Base-by-base conservation (phyloP, 2,888 invertebrate species). In the Oscheius sp. region DNA sequence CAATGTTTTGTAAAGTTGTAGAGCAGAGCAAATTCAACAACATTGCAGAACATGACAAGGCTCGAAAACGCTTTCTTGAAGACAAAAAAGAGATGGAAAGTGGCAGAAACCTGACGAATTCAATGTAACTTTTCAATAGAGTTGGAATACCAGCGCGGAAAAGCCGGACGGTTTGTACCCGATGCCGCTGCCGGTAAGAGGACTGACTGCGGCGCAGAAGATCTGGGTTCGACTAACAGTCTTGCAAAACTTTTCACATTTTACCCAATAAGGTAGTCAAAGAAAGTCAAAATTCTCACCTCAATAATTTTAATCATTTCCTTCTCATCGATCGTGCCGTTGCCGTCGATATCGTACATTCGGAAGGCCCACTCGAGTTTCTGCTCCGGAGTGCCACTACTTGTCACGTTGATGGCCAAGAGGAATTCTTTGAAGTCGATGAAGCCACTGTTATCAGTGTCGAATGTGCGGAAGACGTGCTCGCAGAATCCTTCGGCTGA, bases 221-320 rank as follows among this genome's bases (percentile, higher is more conserved):
- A 60, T 4, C 60, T 9, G n/a, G 63, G 37, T 63, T 37, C 47
- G 63, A 63, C 21, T 21, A 21, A 21, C 21, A 21, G 21, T 21
- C 21, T 21, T 21, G 21, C 21, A 21, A 21, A 21, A 21, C 21
- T 21, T 21, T 21, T 21, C 21, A 21, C n/a, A 1, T 51, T 66
- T 21, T 58, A 4, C 33, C 3, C 11, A 29, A 33, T 9, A 58
- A 37, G 47, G 29, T 58, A 21, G 11, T 9, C 2, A 32, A 21
- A 33, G 21, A 58, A 53, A 53, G 2, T 9, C 13, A 47, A 47
- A 76, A 73, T 32, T 37, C 78, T 57, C 91, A 96, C 96, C 94
- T 96, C 96, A 83, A 97, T 96, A 90, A 97, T 97, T 93, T 97
- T 96, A 82, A 96, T 95, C 97, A 97, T 97, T 92, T 97, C 97